Evolutionary conservation across 2,113 vertebrate genomes (phyloP).

Genomic region (Collichthys lucidus): DNA sequence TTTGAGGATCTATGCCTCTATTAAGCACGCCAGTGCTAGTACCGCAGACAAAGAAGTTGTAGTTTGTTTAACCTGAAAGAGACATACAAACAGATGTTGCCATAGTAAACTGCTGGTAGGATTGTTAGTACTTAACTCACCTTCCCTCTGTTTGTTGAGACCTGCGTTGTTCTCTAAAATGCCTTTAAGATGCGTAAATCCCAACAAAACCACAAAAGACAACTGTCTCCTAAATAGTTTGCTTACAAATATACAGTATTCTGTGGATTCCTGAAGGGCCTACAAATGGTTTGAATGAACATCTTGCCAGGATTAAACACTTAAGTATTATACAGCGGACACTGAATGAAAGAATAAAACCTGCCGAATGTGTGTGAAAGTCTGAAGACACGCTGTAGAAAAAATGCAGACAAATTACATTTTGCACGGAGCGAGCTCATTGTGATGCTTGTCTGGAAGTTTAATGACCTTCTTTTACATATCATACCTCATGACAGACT

Average conservation of each 20-base stretch:
- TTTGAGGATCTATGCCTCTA: neutral
- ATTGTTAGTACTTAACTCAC: constrained; percentile 31
- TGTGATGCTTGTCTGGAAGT: constrained; percentile 35
- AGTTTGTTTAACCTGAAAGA: constrained; percentile 12
- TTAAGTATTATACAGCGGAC: neutral
- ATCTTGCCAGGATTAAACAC: constrained; percentile 12
- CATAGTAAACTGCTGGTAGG: neutral
- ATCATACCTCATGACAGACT: constrained; percentile 41
- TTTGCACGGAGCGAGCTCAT: constrained; percentile 16
- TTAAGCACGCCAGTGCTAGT: neutral
- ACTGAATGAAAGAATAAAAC: neutral
- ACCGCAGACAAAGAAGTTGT: neutral
- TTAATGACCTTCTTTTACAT: constrained; percentile 55
- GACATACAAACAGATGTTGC: constrained; percentile 18
- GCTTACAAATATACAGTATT: neutral
- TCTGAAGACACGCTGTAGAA: neutral
- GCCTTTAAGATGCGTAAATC: constrained; percentile 5
- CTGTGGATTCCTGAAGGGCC: neutral
- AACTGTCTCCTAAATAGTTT: neutral
- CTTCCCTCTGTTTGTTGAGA: constrained; percentile 13
- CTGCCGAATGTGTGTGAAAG: constrained; percentile 1
- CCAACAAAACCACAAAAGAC: neutral
- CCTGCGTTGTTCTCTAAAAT: neutral
- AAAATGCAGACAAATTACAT: constrained; percentile 9
- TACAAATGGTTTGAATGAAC: neutral